A percentile compares a stretch with the other conserved stretches of the same genome.
These are phyloP conservation scores for Pseudorhombus dupliciocellatus DNA, from an alignment of 2,113 vertebrate species.

Conservation along the genomic window DNA sequence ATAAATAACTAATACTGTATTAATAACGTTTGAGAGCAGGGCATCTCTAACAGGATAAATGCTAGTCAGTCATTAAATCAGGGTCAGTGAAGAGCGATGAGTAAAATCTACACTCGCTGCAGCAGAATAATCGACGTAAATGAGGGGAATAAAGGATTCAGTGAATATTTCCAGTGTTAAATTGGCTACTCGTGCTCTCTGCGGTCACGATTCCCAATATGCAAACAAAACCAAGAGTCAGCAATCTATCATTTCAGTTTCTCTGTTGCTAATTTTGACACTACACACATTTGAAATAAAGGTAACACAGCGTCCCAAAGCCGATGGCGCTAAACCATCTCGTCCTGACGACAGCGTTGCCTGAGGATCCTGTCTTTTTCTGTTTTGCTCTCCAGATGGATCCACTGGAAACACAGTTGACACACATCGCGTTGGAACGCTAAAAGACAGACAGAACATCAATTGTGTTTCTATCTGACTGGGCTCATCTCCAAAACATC, in stretches of 20 bases:
- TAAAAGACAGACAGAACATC: not conserved
- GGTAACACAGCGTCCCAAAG: too few species aligned
- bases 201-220: too few species aligned
- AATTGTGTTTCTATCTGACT: not conserved
- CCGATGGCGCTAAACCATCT: too few species aligned
- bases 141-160: not conserved
- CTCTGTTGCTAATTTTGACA: too few species aligned
- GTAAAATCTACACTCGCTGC: conserved; percentile 7
- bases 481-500: not conserved
- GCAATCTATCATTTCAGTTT: too few species aligned
- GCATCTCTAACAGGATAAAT: conserved; percentile 21
- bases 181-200: not conserved
- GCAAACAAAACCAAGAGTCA: too few species aligned
- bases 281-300: too few species aligned
- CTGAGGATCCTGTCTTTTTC: too few species aligned
- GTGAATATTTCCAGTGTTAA: not conserved
- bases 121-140: not conserved
- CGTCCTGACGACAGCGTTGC: too few species aligned
- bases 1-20: conserved; percentile 14
- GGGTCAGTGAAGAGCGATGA: conserved; percentile 21
- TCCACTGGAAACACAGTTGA: not conserved
- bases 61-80: conserved; percentile 24
- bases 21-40: conserved; percentile 19
- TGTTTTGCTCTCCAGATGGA: not conserved
- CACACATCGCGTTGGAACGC: not conserved